These are phyloP conservation scores for Podarcis raffonei DNA, from an alignment of 2,113 vertebrate species.

Conservation along the genomic window DNA sequence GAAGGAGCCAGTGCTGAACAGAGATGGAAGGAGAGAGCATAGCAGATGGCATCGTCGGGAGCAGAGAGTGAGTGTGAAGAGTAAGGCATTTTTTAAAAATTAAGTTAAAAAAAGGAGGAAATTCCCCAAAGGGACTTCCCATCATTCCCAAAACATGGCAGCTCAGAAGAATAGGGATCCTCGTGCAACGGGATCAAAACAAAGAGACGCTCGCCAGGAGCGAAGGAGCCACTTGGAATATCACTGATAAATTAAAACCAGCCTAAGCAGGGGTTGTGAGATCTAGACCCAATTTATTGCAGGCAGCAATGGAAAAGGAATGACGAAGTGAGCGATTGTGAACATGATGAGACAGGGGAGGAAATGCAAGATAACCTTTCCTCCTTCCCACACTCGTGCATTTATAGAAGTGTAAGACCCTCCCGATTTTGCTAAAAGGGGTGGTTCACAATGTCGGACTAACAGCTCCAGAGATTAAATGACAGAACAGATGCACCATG, in stretches of 20 bases:
- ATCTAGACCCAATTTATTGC: constrained; percentile 33
- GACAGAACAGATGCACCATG: constrained; percentile 12
- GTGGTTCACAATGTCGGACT: neutral
- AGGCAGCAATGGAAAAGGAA: constrained; percentile 42
- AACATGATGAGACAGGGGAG: neutral
- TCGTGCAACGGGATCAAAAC: constrained; percentile 59
- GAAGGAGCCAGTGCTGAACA: constrained; percentile 82
- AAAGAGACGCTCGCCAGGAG: constrained; percentile 53
- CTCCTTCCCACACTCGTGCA: neutral
- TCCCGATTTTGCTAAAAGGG: neutral
- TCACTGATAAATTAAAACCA: constrained; percentile 23
- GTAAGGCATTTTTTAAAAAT: constrained; percentile 68
- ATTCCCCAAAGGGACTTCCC: constrained; percentile 86
- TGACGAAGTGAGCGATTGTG: constrained; percentile 3
- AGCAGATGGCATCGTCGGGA: constrained; percentile 84
- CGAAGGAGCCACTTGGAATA: constrained; percentile 56
- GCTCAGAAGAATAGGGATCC: constrained; percentile 68
- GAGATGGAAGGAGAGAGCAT: constrained; percentile 80
- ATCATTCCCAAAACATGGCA: constrained; percentile 78
- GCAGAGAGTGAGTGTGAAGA: constrained; percentile 84
- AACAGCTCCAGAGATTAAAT: neutral
- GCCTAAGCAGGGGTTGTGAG: constrained; percentile 18
- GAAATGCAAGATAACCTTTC: neutral
- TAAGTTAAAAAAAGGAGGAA: constrained; percentile 76
- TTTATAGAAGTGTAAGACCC: neutral